phyloP scores from a whole-genome alignment of 2,888 invertebrate species.

The Nyleta sp. region DNA sequence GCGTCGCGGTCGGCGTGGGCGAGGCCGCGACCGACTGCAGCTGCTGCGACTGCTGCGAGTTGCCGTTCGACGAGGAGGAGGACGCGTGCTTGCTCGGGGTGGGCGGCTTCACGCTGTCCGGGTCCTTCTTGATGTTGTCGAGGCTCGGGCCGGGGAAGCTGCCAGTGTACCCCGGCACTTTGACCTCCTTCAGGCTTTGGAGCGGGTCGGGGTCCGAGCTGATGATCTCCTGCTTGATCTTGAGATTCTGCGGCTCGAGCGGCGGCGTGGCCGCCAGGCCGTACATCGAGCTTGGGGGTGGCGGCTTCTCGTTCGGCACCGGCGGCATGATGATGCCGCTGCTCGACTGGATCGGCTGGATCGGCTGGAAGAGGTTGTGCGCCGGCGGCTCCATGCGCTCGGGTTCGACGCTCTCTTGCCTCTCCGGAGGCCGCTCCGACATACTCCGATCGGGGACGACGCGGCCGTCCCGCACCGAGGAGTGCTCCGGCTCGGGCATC shows the following conservation, averaged over 20 bases:
- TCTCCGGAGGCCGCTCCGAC: slow-evolving; percentile 66
- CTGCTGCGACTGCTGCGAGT: slow-evolving; percentile 70
- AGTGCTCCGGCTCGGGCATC: slow-evolving; percentile 65
- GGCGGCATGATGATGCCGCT: slow-evolving; percentile 69
- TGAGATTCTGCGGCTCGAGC: slow-evolving; percentile 88
- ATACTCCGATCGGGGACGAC: slow-evolving; percentile 61
- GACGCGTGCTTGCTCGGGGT: slow-evolving; percentile 78
- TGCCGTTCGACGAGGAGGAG: slow-evolving; percentile 70
- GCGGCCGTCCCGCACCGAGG: slow-evolving; percentile 43
- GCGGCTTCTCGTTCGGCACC: slow-evolving; percentile 72
- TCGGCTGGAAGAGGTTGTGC: slow-evolving; percentile 78
- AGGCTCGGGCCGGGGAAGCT: slow-evolving; percentile 87
- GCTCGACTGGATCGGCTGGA: slow-evolving; percentile 73
- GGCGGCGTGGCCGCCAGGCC: slow-evolving; percentile 78
- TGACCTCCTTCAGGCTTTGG: slow-evolving; percentile 91
- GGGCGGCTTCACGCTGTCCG: slow-evolving; percentile 83
- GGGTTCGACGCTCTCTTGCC: slow-evolving; percentile 65
- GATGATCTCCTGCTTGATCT: slow-evolving; percentile 88
- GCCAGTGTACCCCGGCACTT: slow-evolving; percentile 89
- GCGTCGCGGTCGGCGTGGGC: slow-evolving; percentile 82
- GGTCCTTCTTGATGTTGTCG: slow-evolving; percentile 90
- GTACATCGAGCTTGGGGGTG: slow-evolving; percentile 71
- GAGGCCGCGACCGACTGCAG: slow-evolving; percentile 79
- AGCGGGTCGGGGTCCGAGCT: slow-evolving; percentile 86
- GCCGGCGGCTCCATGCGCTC: slow-evolving; percentile 72